Conservation (phyloP, 2,888 invertebrate species). For the Dione juno region DNA sequence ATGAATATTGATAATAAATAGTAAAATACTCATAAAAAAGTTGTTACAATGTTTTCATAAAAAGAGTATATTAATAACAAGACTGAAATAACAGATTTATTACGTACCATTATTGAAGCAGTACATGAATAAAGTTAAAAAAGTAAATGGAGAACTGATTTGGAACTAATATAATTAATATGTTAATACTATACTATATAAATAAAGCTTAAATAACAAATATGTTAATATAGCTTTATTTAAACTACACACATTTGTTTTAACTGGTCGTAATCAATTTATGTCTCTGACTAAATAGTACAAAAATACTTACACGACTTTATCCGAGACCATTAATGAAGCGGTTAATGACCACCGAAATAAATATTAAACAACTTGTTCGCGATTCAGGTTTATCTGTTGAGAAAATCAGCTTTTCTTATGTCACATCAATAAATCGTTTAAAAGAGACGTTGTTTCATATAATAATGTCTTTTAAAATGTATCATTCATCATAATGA, state of each 20-base stretch:
- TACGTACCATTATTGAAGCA: too few species aligned
- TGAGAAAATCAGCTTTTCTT: slow-evolving; percentile 43
- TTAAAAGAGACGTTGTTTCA: slow-evolving; percentile 33
- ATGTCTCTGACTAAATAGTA: background rate
- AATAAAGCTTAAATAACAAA: too few species aligned
- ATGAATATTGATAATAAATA: too few species aligned
- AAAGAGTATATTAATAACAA: too few species aligned
- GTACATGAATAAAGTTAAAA: too few species aligned
- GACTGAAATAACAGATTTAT: too few species aligned
- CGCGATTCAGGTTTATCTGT: slow-evolving; percentile 39
- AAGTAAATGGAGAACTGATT: too few species aligned
- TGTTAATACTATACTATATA: background rate
- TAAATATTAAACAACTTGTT: slow-evolving; percentile 34
- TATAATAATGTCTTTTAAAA: background rate
- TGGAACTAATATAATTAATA: background rate
- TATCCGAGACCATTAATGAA: slow-evolving; percentile 24
- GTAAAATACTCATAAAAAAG: too few species aligned
- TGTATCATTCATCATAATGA: too few species aligned
- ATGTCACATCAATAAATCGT: slow-evolving; percentile 29
- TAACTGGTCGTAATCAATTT: background rate
- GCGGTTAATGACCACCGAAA: slow-evolving; percentile 26
- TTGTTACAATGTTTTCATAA: too few species aligned
- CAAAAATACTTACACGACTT: slow-evolving; percentile 2
- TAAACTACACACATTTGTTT: background rate
- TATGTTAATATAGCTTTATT: background rate